A percentile compares a stretch with the other conserved stretches of the same genome.
These are phyloP conservation scores for Parazoanthus swiftii DNA, from an alignment of 92 coral and sea anemone species.

Conservation along the genomic window DNA sequence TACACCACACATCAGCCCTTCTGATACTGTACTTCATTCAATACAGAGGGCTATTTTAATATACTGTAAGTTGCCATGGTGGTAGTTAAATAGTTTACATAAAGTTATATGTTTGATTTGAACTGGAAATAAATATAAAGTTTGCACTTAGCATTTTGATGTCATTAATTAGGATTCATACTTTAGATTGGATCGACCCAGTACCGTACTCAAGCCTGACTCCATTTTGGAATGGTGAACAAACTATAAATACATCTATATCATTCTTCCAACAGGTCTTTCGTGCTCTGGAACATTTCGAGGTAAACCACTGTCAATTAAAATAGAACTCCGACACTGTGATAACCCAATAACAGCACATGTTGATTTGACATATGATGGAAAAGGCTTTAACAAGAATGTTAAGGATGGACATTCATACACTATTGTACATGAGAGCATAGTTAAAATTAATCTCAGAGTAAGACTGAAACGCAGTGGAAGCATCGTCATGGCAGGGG, in stretches of 20 bases:
- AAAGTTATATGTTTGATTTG: too few species aligned
- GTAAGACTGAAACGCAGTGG: slow-evolving; percentile 24
- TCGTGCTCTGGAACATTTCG: neutral
- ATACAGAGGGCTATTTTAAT: too few species aligned
- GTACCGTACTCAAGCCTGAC: too few species aligned
- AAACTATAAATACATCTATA: neutral
- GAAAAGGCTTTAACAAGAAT: slow-evolving; percentile 1
- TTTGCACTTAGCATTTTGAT: too few species aligned
- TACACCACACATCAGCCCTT: too few species aligned
- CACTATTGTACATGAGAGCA: neutral
- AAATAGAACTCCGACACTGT: slow-evolving; percentile 10
- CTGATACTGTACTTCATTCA: too few species aligned
- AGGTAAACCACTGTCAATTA: neutral
- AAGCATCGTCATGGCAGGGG: slow-evolving; percentile 9
- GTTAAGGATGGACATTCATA: neutral
- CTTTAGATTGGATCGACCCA: too few species aligned
- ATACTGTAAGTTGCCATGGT: too few species aligned
- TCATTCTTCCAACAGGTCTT: neutral
- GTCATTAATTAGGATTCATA: too few species aligned
- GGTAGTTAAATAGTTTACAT: too few species aligned
- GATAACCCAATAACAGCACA: slow-evolving; percentile 18
- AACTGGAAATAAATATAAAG: too few species aligned
- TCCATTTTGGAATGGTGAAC: too few species aligned
- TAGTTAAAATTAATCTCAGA: neutral
- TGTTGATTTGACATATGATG: slow-evolving; percentile 15